Evolutionary conservation across 2,113 vertebrate species (phyloP).

Genomic region (Sinosuthora webbiana): DNA sequence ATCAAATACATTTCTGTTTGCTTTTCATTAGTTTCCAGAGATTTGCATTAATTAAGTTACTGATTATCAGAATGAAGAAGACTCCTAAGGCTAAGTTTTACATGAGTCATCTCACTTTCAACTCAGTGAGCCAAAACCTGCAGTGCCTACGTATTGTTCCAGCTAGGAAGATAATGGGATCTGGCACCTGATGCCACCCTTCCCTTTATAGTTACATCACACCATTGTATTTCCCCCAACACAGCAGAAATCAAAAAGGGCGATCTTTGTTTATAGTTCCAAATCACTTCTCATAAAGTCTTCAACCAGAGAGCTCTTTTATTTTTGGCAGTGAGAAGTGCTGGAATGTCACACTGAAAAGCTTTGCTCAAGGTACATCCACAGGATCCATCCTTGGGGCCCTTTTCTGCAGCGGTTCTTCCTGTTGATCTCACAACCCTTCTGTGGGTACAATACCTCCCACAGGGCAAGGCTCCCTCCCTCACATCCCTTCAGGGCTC

Average conservation of each 20-base stretch:
- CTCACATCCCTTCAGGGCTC: neutral
- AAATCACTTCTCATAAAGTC: neutral
- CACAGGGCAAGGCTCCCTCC: neutral
- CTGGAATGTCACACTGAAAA: neutral
- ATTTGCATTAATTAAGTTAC: slow-evolving; percentile 52
- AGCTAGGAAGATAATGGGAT: slow-evolving; percentile 11
- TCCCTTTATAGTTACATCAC: slow-evolving; percentile 12
- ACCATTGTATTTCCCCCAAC: slow-evolving; percentile 35
- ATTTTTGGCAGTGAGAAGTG: neutral
- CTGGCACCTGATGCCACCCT: slow-evolving; percentile 19
- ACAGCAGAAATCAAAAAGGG: slow-evolving; percentile 11
- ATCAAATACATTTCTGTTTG: slow-evolving; percentile 46
- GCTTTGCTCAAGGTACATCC: neutral
- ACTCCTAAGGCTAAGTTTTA: slow-evolving; percentile 31
- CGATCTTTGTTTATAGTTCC: neutral
- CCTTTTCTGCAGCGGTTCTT: neutral
- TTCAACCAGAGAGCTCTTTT: neutral
- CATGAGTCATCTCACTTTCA: slow-evolving; percentile 47
- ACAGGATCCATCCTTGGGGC: neutral
- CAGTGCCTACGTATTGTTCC: neutral
- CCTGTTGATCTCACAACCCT: neutral
- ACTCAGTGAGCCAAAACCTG: neutral
- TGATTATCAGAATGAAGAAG: slow-evolving; percentile 21
- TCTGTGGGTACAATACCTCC: neutral
- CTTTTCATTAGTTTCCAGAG: slow-evolving; percentile 43